These are phyloP conservation scores for Drosophila bocki DNA, from an alignment of 1,140 invertebrate species.

Conservation along the genomic window DNA sequence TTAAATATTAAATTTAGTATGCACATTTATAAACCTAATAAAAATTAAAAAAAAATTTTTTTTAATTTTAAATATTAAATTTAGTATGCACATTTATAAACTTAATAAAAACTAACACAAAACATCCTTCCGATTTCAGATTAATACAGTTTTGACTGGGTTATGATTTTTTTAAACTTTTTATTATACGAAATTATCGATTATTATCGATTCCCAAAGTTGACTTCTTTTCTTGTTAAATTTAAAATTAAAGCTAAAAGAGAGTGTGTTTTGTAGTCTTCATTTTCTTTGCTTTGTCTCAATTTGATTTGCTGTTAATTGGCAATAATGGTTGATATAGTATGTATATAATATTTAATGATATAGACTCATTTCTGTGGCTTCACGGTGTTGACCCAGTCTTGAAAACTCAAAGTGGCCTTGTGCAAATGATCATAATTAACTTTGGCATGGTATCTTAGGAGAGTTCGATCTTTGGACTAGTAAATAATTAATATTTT, in stretches of 20 bases:
- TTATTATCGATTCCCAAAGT: background rate
- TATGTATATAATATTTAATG: too few relatives aligned
- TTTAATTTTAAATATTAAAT: background rate
- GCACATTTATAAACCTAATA: background rate
- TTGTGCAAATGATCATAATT: constrained; percentile 3
- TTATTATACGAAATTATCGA: background rate
- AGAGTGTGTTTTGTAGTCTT: background rate
- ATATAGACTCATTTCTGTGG: constrained; percentile 6
- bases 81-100: background rate
- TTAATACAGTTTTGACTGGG: background rate
- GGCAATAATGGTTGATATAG: background rate
- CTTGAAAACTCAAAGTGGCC: constrained; percentile 8
- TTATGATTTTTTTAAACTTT: background rate
- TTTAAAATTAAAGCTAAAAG: background rate
- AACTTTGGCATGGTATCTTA: background rate
- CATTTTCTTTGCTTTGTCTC: background rate
- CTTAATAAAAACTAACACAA: background rate
- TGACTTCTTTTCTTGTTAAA: too few relatives aligned
- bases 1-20: background rate
- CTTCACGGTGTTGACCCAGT: constrained; percentile 12
- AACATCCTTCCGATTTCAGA: background rate
- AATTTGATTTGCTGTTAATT: background rate
- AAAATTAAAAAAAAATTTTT: background rate
- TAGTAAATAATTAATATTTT: background rate
- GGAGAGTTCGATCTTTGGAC: background rate